phyloP scores from a whole-genome alignment of 1,140 invertebrate species.

The Pseudachorutes palmiensis region DNA sequence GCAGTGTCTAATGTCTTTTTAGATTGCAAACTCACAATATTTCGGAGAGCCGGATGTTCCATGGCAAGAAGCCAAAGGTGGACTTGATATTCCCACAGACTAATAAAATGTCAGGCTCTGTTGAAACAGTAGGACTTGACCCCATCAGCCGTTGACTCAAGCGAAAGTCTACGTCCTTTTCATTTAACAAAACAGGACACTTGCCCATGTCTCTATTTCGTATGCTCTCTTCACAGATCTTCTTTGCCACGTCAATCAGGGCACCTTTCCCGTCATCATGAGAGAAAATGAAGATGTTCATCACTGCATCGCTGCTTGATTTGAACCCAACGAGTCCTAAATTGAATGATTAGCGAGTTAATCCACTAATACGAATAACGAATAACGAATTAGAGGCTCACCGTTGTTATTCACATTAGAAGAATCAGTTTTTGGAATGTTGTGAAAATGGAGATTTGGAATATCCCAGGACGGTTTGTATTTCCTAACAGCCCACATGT shows the following conservation, averaged over 20 bases:
- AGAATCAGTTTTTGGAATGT: slow-evolving; percentile 22
- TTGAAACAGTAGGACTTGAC: background rate
- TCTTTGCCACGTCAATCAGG: slow-evolving; percentile 20
- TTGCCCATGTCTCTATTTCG: background rate
- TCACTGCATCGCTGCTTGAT: background rate
- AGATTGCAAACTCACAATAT: slow-evolving; percentile 31
- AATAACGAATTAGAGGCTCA: slow-evolving; percentile 7
- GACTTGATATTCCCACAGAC: slow-evolving; percentile 30
- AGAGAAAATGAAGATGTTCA: slow-evolving; percentile 27
- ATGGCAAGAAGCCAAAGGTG: slow-evolving; percentile 34
- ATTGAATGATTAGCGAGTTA: too few species aligned
- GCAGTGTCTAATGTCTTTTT: too few species aligned
- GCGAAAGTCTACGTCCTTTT: background rate
- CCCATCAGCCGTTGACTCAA: background rate
- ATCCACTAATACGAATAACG: too few species aligned
- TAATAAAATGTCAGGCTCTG: slow-evolving; percentile 34
- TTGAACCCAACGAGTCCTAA: slow-evolving; percentile 24
- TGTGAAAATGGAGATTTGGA: slow-evolving; percentile 28
- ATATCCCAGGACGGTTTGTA: slow-evolving; percentile 5
- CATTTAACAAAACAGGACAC: background rate
- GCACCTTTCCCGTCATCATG: slow-evolving; percentile 29
- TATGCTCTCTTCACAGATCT: slow-evolving; percentile 16
- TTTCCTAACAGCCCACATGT: slow-evolving; percentile 29
- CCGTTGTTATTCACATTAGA: slow-evolving; percentile 15
- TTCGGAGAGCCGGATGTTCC: slow-evolving; percentile 35